Evolutionary conservation across 2,113 vertebrate genomes (phyloP).

Genomic region (Mastomys natalensis): DNA sequence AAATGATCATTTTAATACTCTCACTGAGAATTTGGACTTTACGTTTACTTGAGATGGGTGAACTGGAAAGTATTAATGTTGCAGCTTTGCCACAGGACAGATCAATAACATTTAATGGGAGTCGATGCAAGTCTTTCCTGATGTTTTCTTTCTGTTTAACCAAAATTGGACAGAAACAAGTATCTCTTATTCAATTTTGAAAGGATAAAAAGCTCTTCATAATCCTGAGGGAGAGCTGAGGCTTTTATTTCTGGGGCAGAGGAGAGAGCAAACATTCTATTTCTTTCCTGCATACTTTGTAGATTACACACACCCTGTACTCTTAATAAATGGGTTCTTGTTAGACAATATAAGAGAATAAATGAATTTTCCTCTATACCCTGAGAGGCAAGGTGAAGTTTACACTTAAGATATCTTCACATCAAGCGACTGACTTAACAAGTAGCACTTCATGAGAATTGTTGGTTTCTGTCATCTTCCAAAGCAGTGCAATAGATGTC

Average conservation of each 20-base stretch:
- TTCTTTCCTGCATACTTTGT: constrained; percentile 49
- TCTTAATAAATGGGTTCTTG: constrained; percentile 55
- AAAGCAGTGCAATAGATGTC: constrained; percentile 60
- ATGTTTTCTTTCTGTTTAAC: neutral
- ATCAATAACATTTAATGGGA: constrained; percentile 22
- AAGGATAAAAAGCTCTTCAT: neutral
- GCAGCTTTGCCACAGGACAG: constrained; percentile 40
- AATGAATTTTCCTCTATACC: constrained; percentile 63
- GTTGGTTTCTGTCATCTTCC: constrained; percentile 43
- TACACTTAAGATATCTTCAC: constrained; percentile 34
- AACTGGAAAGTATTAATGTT: constrained; percentile 25
- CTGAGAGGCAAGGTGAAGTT: constrained; percentile 45
- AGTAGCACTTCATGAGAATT: constrained; percentile 62
- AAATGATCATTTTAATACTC: constrained; percentile 47
- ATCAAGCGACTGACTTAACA: constrained; percentile 56
- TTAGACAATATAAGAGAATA: constrained; percentile 54
- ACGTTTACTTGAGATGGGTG: constrained; percentile 36
- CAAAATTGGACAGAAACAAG: constrained; percentile 4
- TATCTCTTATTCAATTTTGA: constrained; percentile 31
- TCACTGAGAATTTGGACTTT: constrained; percentile 60
- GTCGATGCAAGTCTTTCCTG: neutral
- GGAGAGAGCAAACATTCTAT: neutral
- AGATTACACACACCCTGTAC: constrained; percentile 48
- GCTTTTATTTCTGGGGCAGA: constrained; percentile 9
- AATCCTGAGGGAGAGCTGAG: too few relatives aligned